Base-by-base conservation (phyloP, 2,113 vertebrate species). In the Leucoraja erinaceus region DNA sequence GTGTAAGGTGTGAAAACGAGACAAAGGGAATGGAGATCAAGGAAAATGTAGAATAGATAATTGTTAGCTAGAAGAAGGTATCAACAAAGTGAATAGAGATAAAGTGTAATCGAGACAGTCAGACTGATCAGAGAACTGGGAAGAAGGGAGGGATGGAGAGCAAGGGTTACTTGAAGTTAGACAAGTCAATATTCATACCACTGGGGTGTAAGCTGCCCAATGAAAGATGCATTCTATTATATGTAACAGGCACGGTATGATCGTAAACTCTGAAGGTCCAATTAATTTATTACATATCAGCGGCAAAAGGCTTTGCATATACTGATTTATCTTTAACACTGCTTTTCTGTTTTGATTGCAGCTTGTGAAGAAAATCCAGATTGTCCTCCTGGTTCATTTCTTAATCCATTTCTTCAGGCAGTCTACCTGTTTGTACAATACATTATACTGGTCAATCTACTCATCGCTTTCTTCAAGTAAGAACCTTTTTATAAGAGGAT, bases 381-480 rank as follows among this genome's bases (percentile, higher is more conserved):
- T 0, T 99, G 99, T 93, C 96, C 98, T 93, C 97, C 98, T 10
- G 98, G 97, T 7, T 97, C 97, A 72, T 99, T 99, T 93, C 95
- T 99, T 31, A 97, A 97, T 0, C 97, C 98, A 0, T 97, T 98
- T 93, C 97, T 99, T 76, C 98, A 99, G 95, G 99, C 98, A 0
- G 98, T 99, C 86, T 99, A 99, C 93, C 97, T 99, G 93, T 99
- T 99, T 93, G 96, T 99, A 93, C 99, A 99, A 90, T 99, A 99
- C 84, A 98, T 99, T 95, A 99, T 99, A 95, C 98, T 99, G 98
- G 98, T 99, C 96, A 99, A 99, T 95, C 96, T 99, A 93, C 96
- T 99, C 93, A 99, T 99, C 90, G 97, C 99, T 83, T 98, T 99
- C 94, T 99, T 98, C 94, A 99, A 99, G 99, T 99, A 97, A 92